A percentile compares a stretch with the other conserved stretches of the same genome.
Evolutionary conservation across 2,797 vertebrate species (phyloP).

Genomic region (Australoheros facetus): DNA sequence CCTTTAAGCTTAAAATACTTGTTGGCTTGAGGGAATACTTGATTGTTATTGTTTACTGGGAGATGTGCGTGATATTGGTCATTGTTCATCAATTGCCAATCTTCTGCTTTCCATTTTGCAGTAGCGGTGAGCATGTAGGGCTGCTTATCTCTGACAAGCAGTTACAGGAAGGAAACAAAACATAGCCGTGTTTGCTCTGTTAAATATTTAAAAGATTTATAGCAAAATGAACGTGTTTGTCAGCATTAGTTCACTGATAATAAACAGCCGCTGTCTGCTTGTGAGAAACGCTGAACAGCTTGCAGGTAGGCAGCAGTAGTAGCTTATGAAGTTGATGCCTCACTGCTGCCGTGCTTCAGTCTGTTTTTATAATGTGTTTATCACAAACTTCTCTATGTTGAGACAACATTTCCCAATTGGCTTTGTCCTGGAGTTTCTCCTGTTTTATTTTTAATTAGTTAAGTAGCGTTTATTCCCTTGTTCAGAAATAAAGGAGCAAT

Average conservation of each 20-base stretch:
- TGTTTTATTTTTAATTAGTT: slow-evolving; percentile 44
- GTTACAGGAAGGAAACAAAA: background rate
- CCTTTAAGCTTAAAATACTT: background rate
- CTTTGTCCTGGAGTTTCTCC: background rate
- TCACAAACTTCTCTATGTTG: background rate
- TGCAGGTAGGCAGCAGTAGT: background rate
- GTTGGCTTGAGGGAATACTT: background rate
- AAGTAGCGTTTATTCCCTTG: slow-evolving; percentile 28
- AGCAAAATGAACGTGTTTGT: background rate
- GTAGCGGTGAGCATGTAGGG: background rate
- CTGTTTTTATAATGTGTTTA: background rate
- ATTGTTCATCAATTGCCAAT: background rate
- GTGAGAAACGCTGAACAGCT: background rate
- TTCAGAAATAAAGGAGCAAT: slow-evolving; percentile 36
- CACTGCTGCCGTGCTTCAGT: background rate
- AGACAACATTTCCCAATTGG: background rate
- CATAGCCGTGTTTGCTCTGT: background rate
- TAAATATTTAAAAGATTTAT: background rate
- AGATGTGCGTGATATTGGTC: background rate
- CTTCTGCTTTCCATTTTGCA: background rate
- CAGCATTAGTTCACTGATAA: background rate
- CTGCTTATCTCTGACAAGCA: background rate
- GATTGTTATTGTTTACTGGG: background rate
- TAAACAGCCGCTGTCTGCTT: background rate
- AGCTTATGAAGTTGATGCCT: background rate